These are phyloP conservation scores for Colius striatus DNA, from an alignment of 2,113 vertebrate genomes.

Conservation along the genomic window DNA sequence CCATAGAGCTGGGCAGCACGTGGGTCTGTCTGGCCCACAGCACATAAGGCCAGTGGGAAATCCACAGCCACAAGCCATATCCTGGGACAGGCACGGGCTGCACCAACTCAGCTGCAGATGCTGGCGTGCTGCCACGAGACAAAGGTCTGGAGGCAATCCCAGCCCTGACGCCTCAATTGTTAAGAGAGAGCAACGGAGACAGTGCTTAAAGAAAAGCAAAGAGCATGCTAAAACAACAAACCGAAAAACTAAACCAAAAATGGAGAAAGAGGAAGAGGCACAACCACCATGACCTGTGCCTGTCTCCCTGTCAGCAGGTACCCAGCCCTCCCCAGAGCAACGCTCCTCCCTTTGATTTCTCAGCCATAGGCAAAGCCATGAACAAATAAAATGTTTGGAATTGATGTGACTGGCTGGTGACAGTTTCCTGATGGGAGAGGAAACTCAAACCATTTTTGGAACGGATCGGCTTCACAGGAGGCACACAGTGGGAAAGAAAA, in stretches of 20 bases:
- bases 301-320: neutral
- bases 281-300: neutral
- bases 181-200: neutral
- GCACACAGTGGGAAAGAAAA: neutral
- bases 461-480: constrained; percentile 17
- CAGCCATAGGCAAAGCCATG: neutral
- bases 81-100: neutral
- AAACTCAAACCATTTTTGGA: neutral
- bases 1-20: rapidly evolving
- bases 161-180: neutral
- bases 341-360: neutral
- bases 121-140: neutral
- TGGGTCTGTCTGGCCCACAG: rapidly evolving
- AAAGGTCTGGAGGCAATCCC: neutral
- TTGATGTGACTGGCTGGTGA: neutral
- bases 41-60: rapidly evolving
- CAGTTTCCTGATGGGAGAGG: neutral
- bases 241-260: neutral
- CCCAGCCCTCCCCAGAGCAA: neutral
- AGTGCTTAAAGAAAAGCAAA: neutral
- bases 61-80: neutral
- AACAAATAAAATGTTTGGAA: neutral
- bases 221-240: neutral
- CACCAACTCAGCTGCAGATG: neutral
- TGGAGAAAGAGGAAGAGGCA: neutral